These are phyloP conservation scores for Temnothorax nylanderi DNA, from an alignment of 1,140 invertebrate species.

Conservation along the genomic window DNA sequence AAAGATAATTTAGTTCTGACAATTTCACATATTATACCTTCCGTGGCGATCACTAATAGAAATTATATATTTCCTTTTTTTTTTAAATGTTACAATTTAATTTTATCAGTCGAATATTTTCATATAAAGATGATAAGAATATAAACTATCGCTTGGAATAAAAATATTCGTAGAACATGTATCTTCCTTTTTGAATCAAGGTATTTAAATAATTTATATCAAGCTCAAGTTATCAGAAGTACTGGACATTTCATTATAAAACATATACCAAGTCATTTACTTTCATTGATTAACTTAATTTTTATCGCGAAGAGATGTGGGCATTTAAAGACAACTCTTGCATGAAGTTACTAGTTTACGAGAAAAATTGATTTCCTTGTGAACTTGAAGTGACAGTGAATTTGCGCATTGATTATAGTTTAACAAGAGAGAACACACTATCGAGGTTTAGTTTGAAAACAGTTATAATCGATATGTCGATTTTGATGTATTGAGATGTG, in stretches of 20 bases:
- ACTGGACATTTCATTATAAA: neutral
- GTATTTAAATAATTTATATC: neutral
- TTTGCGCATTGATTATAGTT: slow-evolving; percentile 36
- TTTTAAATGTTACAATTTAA: slow-evolving; percentile 8
- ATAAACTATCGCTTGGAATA: neutral
- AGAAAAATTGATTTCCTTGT: neutral
- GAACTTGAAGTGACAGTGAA: neutral
- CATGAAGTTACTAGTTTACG: neutral
- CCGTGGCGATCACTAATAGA: neutral
- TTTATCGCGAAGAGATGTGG: neutral
- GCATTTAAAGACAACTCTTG: neutral
- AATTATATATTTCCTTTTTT: neutral
- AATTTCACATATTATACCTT: neutral
- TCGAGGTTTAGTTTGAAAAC: slow-evolving; percentile 39
- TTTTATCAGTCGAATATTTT: neutral
- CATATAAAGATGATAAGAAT: neutral
- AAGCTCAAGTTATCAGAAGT: neutral
- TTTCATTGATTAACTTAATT: neutral
- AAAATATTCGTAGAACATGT: neutral
- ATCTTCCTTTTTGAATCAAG: neutral
- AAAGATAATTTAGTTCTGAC: slow-evolving; percentile 9
- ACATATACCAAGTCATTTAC: neutral
- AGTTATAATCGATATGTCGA: slow-evolving; percentile 50
- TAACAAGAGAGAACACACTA: neutral
- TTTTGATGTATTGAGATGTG: slow-evolving; percentile 37